A percentile compares a stretch with the other conserved stretches of the same genome.
phyloP scores from a whole-genome alignment of 2,797 vertebrate species.

The Coregonus sp. region DNA sequence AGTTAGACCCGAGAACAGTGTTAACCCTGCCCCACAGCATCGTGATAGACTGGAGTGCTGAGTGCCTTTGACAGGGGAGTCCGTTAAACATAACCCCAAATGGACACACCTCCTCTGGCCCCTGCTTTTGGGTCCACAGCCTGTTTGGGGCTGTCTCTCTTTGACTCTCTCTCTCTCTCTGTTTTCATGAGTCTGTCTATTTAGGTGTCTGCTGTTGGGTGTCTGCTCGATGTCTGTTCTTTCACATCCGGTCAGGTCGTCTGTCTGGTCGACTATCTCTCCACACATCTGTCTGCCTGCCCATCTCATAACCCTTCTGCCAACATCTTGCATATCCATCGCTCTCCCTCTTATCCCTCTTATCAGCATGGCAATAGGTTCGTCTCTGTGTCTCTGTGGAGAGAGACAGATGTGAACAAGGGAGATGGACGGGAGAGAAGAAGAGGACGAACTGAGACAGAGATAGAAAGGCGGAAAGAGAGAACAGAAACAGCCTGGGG shows the following conservation, averaged over 20 bases:
- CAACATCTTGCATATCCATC: neutral
- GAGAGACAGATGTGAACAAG: neutral
- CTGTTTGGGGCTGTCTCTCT: conserved; percentile 6
- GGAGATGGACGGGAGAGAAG: neutral
- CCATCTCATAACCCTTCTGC: neutral
- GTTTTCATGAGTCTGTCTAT: neutral
- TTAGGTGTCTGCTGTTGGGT: neutral
- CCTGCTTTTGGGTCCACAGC: conserved; percentile 27
- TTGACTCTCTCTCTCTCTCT: conserved; percentile 26
- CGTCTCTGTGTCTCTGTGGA: conserved; percentile 10
- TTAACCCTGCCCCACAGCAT: conserved; percentile 51
- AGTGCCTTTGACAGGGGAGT: conserved; percentile 64
- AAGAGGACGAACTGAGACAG: neutral
- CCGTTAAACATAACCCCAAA: conserved; percentile 46
- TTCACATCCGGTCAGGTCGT: neutral
- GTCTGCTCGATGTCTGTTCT: neutral
- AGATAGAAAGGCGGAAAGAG: neutral
- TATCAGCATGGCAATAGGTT: neutral
- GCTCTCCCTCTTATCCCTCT: neutral
- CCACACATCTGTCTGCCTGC: neutral
- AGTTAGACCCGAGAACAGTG: conserved; percentile 59
- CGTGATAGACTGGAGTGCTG: conserved; percentile 62
- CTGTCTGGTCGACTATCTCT: neutral
- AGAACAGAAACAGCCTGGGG: neutral
- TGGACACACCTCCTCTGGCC: conserved; percentile 52